phyloP scores from a whole-genome alignment of 2,888 invertebrate species.

The Hanleya hanleyi region DNA sequence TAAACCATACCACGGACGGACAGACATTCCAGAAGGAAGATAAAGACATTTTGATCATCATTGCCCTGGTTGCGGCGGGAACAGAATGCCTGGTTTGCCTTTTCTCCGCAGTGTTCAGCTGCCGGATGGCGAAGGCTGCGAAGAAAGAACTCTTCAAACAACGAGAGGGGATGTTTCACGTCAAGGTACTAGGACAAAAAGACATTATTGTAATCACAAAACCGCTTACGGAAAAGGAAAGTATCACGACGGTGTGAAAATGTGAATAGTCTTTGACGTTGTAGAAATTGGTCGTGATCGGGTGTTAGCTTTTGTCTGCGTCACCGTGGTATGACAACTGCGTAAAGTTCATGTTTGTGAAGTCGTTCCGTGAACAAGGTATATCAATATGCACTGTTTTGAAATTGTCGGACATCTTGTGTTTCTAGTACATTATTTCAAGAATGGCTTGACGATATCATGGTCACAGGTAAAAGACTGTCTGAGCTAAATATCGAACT shows the following conservation, averaged over 20 bases:
- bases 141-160: constrained; percentile 71
- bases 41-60: constrained; percentile 69
- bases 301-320: background rate
- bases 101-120: constrained; percentile 69
- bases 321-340: background rate
- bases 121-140: constrained; percentile 70
- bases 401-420: too few relatives aligned
- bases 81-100: constrained; percentile 71
- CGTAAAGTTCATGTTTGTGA: too few relatives aligned
- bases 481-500: too few relatives aligned
- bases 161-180: constrained; percentile 72
- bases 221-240: constrained; percentile 48
- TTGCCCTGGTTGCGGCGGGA: constrained; percentile 69
- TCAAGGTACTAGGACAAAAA: constrained; percentile 73
- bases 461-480: too few relatives aligned
- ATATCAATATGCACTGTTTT: too few relatives aligned
- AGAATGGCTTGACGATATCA: too few relatives aligned
- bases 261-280: too few relatives aligned
- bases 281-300: too few relatives aligned
- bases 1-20: constrained; percentile 73
- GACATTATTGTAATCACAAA: constrained; percentile 72
- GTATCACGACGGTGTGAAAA: constrained; percentile 46
- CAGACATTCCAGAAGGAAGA: constrained; percentile 72
- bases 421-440: too few relatives aligned
- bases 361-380: too few relatives aligned